Evolutionary conservation across 2,797 vertebrate species (phyloP).

Genomic region (Pangasius krempfi): DNA sequence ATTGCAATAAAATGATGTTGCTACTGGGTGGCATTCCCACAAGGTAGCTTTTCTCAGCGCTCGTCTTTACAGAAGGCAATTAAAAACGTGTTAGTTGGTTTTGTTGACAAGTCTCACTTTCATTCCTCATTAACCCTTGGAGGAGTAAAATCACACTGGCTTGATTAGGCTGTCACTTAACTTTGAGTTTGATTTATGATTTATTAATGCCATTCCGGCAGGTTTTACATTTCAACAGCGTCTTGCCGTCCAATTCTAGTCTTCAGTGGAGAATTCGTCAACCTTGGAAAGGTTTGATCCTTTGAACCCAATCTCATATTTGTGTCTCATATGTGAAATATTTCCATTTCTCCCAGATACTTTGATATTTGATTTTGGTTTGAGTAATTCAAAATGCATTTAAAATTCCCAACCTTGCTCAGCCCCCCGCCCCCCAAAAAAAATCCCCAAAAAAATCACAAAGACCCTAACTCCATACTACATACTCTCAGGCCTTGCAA

Average conservation of each 20-base stretch:
- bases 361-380: neutral
- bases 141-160: conserved; percentile 1
- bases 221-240: conserved; percentile 9
- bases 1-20: neutral
- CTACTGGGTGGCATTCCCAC: neutral
- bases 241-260: neutral
- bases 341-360: neutral
- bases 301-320: neutral
- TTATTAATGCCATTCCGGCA: conserved; percentile 16
- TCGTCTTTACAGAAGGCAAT: conserved; percentile 13
- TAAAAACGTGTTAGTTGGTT: conserved; percentile 35
- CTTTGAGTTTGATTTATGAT: conserved; percentile 18
- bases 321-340: neutral
- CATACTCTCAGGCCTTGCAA: neutral
- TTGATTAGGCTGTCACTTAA: conserved; percentile 23
- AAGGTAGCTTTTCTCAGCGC: neutral
- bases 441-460: neutral
- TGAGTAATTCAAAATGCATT: neutral
- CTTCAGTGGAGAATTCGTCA: neutral
- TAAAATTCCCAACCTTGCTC: neutral
- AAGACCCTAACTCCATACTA: neutral
- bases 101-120: conserved; percentile 34
- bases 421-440: too few species aligned
- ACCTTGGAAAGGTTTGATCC: neutral
- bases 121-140: conserved; percentile 38